These are phyloP conservation scores for Geococcyx californianus DNA, from an alignment of 2,113 vertebrate genomes.

Conservation along the genomic window DNA sequence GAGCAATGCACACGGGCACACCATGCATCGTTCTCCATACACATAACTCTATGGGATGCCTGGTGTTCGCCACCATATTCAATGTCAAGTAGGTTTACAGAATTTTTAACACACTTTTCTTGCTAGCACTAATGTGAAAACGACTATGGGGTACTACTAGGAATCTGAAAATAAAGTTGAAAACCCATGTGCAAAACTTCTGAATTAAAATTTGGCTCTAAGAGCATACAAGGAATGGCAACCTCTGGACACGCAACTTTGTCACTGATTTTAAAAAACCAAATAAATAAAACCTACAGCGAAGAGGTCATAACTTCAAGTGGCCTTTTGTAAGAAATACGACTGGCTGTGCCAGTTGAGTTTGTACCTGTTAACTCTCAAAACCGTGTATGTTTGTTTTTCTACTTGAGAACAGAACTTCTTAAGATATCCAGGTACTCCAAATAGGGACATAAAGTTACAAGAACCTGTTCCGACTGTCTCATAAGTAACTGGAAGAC, in stretches of 20 bases:
- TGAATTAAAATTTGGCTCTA: not conserved
- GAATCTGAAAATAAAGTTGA: not conserved
- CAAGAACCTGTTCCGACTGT: not conserved
- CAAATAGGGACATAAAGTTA: not conserved
- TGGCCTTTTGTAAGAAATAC: not conserved
- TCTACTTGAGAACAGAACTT: not conserved
- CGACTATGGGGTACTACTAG: not conserved
- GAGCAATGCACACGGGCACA: not conserved
- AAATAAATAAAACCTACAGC: not conserved
- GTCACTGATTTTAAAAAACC: not conserved
- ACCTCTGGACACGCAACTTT: not conserved
- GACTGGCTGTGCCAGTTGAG: not conserved
- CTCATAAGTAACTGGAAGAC: not conserved
- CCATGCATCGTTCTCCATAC: too few species aligned
- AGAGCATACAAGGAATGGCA: not conserved
- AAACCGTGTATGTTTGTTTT: not conserved
- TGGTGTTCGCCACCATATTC: not conserved
- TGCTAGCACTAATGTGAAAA: not conserved
- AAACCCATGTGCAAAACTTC: not conserved
- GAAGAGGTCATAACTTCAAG: not conserved
- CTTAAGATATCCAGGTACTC: not conserved
- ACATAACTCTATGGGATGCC: not conserved
- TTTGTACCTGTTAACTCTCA: not conserved
- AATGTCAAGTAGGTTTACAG: not conserved
- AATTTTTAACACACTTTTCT: not conserved